Percentiles rank a stretch among this genome's conserved stretches.
These are phyloP conservation scores for Peucedramus taeniatus DNA, from an alignment of 2,113 vertebrate species.

Conservation along the genomic window DNA sequence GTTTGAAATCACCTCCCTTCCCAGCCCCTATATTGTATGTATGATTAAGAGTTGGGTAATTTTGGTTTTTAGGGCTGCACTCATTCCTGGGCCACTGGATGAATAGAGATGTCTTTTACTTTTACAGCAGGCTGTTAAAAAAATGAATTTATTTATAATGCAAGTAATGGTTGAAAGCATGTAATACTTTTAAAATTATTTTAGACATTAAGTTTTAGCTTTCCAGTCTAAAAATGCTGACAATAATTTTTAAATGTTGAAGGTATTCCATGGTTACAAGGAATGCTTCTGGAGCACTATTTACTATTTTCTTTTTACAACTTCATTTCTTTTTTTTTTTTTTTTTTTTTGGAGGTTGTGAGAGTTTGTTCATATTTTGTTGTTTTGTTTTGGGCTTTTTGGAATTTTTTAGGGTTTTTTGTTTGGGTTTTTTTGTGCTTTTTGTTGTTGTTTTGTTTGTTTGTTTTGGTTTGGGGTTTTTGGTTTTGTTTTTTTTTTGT, in stretches of 20 bases:
- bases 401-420: no score
- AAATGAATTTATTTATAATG: background rate
- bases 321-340: background rate
- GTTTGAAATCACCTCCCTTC: background rate
- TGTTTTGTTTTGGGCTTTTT: background rate
- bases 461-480: background rate
- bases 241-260: background rate
- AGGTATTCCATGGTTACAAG: background rate
- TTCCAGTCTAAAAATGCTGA: background rate
- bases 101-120: background rate
- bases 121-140: background rate
- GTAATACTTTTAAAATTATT: background rate
- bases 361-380: rapidly evolving
- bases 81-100: background rate
- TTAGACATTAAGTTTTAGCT: background rate
- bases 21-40: rapidly evolving
- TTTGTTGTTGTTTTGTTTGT: background rate
- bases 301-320: background rate
- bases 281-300: background rate
- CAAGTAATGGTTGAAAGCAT: background rate
- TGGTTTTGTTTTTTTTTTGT: no score
- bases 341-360: background rate
- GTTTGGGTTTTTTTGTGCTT: no score
- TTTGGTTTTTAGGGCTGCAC: background rate
- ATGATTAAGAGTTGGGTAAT: background rate